phyloP scores from a whole-genome alignment of 1,140 invertebrate genomes.

The Steinernema khuongi region DNA sequence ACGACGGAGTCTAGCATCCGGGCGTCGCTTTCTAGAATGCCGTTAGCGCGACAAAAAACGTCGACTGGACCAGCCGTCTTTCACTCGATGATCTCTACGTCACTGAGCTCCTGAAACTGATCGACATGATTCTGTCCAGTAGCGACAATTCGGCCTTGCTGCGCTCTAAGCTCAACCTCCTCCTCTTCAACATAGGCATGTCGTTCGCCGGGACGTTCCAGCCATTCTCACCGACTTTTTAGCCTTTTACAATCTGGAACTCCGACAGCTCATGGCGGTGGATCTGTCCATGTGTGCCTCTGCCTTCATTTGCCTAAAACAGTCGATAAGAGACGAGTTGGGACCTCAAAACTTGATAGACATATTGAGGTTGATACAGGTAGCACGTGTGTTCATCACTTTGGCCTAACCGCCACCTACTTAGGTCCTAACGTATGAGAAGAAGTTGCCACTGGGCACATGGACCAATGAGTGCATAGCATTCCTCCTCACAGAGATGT shows the following conservation, averaged over 20 bases:
- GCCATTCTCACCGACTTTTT: not conserved
- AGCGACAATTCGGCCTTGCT: not conserved
- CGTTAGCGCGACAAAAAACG: not conserved
- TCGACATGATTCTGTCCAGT: not conserved
- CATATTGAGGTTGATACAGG: conserved; percentile 37
- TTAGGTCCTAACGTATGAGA: conserved; percentile 36
- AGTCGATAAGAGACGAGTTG: conserved; percentile 28
- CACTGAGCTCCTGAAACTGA: not conserved
- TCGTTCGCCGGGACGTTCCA: not conserved
- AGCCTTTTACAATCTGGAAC: conserved; percentile 24
- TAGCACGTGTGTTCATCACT: no score
- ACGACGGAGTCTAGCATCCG: not conserved
- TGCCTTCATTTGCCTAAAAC: conserved; percentile 30
- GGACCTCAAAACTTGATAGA: conserved; percentile 40
- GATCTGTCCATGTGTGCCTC: conserved; percentile 24
- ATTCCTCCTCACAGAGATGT: conserved; percentile 34
- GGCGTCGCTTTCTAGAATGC: not conserved
- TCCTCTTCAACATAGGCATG: not conserved
- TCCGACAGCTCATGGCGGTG: conserved; percentile 25
- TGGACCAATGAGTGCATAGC: conserved; percentile 36
- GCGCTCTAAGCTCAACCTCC: not conserved
- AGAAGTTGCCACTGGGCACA: conserved; percentile 24
- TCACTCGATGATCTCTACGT: not conserved
- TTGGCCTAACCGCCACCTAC: no score
- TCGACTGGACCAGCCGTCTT: not conserved